A percentile compares a stretch with the other conserved stretches of the same genome.
Conservation (phyloP, 2,113 vertebrate genomes). For the Heliornis fulica region DNA sequence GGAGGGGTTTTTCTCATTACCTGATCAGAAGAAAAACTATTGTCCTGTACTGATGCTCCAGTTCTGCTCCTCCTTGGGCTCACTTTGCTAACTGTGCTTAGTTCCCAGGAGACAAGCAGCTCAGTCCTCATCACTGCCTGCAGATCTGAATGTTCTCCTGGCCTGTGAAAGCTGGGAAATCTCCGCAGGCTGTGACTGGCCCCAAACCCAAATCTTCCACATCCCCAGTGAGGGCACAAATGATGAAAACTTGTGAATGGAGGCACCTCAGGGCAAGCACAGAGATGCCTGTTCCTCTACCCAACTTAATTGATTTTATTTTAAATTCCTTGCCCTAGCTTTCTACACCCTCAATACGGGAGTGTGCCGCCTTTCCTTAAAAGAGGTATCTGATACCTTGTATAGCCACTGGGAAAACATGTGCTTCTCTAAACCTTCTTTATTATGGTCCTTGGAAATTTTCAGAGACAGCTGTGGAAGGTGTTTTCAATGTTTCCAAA, state of each 20-base stretch:
- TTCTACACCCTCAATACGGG: not conserved
- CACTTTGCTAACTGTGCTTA: not conserved
- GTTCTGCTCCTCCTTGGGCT: not conserved
- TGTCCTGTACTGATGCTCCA: not conserved
- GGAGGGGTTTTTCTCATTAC: not conserved
- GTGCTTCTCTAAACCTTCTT: not conserved
- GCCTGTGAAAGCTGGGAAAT: not conserved
- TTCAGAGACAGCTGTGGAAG: not conserved
- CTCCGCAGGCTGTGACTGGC: rapidly evolving
- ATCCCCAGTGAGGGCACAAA: not conserved
- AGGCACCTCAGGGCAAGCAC: not conserved
- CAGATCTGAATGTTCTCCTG: not conserved
- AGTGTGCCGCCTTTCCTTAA: not conserved
- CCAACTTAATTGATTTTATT: not conserved
- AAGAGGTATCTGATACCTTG: not conserved
- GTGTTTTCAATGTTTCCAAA: not conserved
- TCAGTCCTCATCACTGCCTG: not conserved
- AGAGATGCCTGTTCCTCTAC: not conserved
- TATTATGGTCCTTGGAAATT: not conserved
- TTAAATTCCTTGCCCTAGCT: not conserved
- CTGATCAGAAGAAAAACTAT: not conserved
- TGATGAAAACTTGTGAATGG: not conserved
- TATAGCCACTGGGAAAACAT: not conserved
- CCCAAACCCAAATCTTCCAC: not conserved
- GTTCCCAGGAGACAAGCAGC: not conserved